A percentile compares a stretch with the other conserved stretches of the same genome.
Conservation (phyloP, 2,797 vertebrate genomes). For the Nyctalus aviator region DNA sequence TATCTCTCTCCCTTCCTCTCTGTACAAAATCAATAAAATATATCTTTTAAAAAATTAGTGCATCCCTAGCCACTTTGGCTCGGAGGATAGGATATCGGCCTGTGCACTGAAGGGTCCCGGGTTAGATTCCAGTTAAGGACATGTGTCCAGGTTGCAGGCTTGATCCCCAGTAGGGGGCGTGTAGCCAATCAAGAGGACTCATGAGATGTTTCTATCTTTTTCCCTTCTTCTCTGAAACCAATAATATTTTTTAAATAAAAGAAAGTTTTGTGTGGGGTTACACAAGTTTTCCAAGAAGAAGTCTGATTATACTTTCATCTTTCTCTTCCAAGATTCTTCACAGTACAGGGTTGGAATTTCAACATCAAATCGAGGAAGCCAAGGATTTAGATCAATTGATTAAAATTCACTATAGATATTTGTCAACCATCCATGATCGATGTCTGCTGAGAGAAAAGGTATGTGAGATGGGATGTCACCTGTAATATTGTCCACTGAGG, state of each 20-base stretch:
- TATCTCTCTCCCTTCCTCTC: too few species aligned
- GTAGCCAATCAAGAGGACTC: too few species aligned
- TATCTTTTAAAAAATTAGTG: too few species aligned
- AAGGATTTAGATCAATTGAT: conserved; percentile 99
- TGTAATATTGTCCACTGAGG: not conserved
- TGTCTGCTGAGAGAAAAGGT: conserved; percentile 98
- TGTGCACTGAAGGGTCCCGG: too few species aligned
- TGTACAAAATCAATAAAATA: too few species aligned
- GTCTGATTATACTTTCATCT: conserved; percentile 24
- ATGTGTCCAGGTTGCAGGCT: too few species aligned
- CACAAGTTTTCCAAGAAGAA: not conserved
- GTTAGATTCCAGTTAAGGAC: not conserved
- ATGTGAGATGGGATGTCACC: conserved; percentile 31
- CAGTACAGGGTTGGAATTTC: conserved; percentile 98
- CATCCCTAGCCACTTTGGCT: not conserved
- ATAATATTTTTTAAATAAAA: too few species aligned
- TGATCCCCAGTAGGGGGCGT: too few species aligned
- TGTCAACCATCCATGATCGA: conserved; percentile 98
- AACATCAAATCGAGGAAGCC: conserved; percentile 98
- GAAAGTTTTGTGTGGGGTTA: not conserved
- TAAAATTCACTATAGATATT: conserved; percentile 98
- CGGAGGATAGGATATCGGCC: too few species aligned
- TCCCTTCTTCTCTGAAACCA: too few species aligned
- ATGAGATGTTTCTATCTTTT: too few species aligned
- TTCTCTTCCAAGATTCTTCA: conserved; percentile 94